phyloP scores from a whole-genome alignment of 2,888 invertebrate genomes.

The Cancer borealis region DNA sequence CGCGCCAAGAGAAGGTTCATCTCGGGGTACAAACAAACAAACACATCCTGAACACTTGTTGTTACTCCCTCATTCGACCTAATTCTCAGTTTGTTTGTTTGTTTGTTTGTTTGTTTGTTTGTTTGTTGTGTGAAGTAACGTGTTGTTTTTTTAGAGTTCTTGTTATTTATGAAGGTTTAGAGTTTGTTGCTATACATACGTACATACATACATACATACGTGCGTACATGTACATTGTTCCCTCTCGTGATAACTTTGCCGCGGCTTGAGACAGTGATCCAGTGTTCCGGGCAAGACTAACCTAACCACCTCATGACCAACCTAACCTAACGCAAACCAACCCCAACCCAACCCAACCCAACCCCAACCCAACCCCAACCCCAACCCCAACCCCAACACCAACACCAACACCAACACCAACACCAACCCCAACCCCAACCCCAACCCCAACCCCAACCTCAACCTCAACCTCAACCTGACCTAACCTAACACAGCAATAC shows the following conservation, averaged over 20 bases:
- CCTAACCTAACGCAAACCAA: too few relatives aligned
- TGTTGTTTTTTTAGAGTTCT: background rate
- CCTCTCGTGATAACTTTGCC: background rate
- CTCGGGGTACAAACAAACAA: background rate
- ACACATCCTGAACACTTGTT: background rate
- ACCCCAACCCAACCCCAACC: background rate
- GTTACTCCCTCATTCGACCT: conserved; percentile 27
- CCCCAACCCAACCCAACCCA: too few relatives aligned
- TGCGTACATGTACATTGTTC: background rate
- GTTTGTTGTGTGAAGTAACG: conserved; percentile 16
- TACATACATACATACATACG: background rate
- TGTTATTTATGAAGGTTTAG: conserved; percentile 28
- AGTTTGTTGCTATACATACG: background rate
- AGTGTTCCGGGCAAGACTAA: too few relatives aligned
- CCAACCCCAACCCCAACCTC: too few relatives aligned
- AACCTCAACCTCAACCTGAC: background rate
- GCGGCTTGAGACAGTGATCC: too few relatives aligned
- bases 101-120: conserved; percentile 1
- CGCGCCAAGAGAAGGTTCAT: background rate
- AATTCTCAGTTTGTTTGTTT: conserved; percentile 31
- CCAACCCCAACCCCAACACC: background rate
- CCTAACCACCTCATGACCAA: too few relatives aligned
- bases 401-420: too few relatives aligned
- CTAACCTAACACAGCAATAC: background rate
- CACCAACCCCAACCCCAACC: too few relatives aligned